A percentile compares a stretch with the other conserved stretches of the same genome.
phyloP scores from a whole-genome alignment of 2,888 invertebrate genomes.

The Clostera curtula region DNA sequence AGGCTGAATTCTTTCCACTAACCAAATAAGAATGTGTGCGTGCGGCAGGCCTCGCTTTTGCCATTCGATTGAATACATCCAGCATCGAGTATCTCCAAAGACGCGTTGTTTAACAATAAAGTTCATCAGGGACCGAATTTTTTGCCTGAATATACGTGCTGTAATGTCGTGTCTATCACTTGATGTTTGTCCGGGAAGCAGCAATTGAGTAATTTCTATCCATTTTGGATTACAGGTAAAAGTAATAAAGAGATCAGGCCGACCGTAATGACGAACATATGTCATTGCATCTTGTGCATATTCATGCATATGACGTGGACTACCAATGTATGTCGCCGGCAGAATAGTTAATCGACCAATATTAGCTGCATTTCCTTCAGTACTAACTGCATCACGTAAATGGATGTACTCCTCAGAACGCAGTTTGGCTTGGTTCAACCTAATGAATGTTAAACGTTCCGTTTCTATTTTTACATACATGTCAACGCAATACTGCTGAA shows the following conservation, averaged over 20 bases:
- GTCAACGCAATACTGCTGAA: too few species aligned
- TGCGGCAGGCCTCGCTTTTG: constrained; percentile 16
- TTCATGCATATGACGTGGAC: too few species aligned
- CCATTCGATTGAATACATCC: constrained; percentile 17
- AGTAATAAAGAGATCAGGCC: constrained; percentile 17
- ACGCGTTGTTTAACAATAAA: constrained; percentile 13
- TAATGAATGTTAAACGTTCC: too few species aligned
- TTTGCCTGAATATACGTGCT: constrained; percentile 17
- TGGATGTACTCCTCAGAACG: constrained; percentile 21
- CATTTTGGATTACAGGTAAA: constrained; percentile 22
- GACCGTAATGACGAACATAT: constrained; percentile 25
- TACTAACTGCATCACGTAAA: too few species aligned
- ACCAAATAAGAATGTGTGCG: constrained; percentile 14
- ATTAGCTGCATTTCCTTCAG: constrained; percentile 17
- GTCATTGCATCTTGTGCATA: constrained; percentile 20
- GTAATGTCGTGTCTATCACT: too few species aligned
- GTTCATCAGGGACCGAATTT: constrained; percentile 14
- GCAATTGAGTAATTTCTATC: too few species aligned
- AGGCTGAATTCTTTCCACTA: constrained; percentile 11
- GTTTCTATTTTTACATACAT: constrained; percentile 36
- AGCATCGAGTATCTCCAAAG: constrained; percentile 19
- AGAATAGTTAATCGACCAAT: too few species aligned
- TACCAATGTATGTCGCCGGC: constrained; percentile 12
- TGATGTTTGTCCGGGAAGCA: too few species aligned
- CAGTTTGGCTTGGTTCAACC: constrained; percentile 21